phyloP scores from a whole-genome alignment of 2,797 vertebrate species.

The Sebastes cheni region DNA sequence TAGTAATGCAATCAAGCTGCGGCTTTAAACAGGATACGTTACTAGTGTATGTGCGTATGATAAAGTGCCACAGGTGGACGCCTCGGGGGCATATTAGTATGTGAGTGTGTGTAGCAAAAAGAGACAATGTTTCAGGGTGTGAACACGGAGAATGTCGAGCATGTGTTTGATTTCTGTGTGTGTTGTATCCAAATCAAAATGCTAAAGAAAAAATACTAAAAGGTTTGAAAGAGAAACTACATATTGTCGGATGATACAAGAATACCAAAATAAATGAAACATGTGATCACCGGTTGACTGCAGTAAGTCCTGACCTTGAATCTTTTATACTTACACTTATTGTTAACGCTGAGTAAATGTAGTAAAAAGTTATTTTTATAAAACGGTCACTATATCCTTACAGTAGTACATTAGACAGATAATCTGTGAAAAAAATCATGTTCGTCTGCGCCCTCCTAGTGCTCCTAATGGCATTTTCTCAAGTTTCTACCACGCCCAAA shows the following conservation, averaged over 20 bases:
- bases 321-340: not conserved
- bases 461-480: too few relatives aligned
- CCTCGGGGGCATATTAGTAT: not conserved
- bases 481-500: too few relatives aligned
- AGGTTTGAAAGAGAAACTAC: not conserved
- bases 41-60: not conserved
- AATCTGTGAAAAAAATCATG: too few relatives aligned
- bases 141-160: not conserved
- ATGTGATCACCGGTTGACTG: not conserved
- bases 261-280: not conserved
- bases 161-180: not conserved
- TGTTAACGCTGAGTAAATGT: not conserved
- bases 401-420: too few relatives aligned
- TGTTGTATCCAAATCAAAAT: not conserved
- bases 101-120: not conserved
- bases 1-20: constrained; percentile 10
- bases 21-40: not conserved
- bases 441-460: too few relatives aligned
- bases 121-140: not conserved
- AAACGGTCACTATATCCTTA: too few relatives aligned
- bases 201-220: not conserved
- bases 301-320: not conserved
- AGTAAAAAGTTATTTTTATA: too few relatives aligned
- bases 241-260: not conserved
- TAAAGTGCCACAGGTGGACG: constrained; percentile 19